Percentiles rank a stretch among this genome's conserved stretches.
Evolutionary conservation across 2,113 vertebrate species (phyloP).

Genomic region (Gymnogyps californianus): DNA sequence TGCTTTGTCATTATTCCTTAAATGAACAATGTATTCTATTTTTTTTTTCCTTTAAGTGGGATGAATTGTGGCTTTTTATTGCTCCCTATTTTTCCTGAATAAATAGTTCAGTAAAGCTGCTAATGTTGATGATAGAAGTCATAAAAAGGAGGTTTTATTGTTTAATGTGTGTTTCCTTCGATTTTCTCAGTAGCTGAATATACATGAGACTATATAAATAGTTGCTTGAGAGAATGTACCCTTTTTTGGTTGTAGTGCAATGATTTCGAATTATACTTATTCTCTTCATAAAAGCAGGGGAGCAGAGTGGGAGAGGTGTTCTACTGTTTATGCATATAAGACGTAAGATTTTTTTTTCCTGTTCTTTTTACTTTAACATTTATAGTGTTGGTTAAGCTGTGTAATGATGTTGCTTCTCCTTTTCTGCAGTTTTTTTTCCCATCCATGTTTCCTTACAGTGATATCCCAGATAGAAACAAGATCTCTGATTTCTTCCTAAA

Average conservation of each 20-base stretch:
- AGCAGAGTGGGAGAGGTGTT: background rate
- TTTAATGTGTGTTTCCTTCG: constrained; percentile 39
- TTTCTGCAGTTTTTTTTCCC: background rate
- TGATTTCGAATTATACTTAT: background rate
- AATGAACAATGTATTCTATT: constrained; percentile 43
- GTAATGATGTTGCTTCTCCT: background rate
- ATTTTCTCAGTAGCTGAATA: constrained; percentile 22
- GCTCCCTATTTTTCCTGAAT: constrained; percentile 34
- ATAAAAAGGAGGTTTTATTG: constrained; percentile 45
- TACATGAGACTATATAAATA: constrained; percentile 25
- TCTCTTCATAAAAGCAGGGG: constrained; percentile 6
- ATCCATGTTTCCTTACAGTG: background rate
- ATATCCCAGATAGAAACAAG: background rate
- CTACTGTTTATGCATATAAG: background rate
- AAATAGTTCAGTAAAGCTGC: constrained; percentile 49
- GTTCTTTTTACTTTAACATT: background rate
- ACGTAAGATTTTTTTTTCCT: background rate
- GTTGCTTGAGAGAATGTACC: constrained; percentile 18
- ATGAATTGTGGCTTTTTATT: constrained; percentile 60
- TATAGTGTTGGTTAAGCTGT: background rate
- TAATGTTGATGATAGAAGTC: constrained; percentile 41
- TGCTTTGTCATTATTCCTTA: constrained; percentile 61
- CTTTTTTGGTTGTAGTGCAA: background rate
- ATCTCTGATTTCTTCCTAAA: background rate
- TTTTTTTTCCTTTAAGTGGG: constrained; percentile 38